These are phyloP conservation scores for Drosophila willistoni DNA, from an alignment of 1,140 invertebrate genomes.

Conservation along the genomic window DNA sequence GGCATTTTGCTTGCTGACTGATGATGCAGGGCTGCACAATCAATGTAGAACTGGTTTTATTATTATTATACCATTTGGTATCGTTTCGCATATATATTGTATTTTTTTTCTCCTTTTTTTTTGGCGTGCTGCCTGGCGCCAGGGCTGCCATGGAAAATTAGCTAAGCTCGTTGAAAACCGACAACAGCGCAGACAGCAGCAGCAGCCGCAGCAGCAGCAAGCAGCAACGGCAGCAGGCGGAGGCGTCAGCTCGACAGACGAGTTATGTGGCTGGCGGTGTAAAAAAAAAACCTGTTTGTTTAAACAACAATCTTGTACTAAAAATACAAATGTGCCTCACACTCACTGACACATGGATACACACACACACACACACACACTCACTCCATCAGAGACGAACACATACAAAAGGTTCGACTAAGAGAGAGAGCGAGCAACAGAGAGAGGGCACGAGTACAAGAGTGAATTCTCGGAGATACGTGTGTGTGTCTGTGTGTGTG, in stretches of 20 bases:
- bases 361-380: conserved; percentile 29
- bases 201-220: conserved; percentile 47
- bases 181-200: conserved; percentile 63
- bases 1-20: background rate
- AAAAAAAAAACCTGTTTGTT: conserved; percentile 80
- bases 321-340: conserved; percentile 69
- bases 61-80: conserved; percentile 4
- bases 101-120: background rate
- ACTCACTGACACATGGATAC: conserved; percentile 37
- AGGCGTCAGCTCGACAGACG: conserved; percentile 69
- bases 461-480: conserved; percentile 49
- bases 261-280: conserved; percentile 78
- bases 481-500: conserved; percentile 18
- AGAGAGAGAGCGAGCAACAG: conserved; percentile 16
- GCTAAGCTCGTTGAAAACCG: conserved; percentile 64
- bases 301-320: conserved; percentile 81
- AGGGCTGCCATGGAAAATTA: conserved; percentile 21
- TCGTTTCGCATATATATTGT: background rate
- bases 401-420: background rate
- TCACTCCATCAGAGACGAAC: conserved; percentile 20
- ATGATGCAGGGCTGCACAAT: conserved; percentile 11
- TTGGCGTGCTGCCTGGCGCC: conserved; percentile 10
- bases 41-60: conserved; percentile 15
- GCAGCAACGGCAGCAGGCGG: conserved; percentile 50
- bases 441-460: conserved; percentile 42